These are phyloP conservation scores for Mallotus villosus DNA, from an alignment of 2,797 vertebrate genomes.

Conservation along the genomic window DNA sequence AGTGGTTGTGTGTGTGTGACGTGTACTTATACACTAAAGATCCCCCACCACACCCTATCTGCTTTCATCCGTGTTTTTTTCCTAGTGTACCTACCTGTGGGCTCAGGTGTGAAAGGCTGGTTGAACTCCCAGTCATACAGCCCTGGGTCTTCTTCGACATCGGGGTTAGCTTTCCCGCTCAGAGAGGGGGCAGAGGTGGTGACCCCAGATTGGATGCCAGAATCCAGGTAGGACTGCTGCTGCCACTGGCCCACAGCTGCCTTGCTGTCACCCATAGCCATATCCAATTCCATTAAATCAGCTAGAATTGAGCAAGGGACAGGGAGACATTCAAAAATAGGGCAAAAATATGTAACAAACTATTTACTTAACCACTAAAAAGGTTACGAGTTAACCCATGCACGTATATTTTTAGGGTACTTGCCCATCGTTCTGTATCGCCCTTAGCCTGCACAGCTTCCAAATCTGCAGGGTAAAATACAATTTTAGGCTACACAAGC, in stretches of 20 bases:
- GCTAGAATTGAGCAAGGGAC: slow-evolving; percentile 66
- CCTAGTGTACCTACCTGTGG: slow-evolving; percentile 71
- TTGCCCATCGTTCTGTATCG: slow-evolving; percentile 80
- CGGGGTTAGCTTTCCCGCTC: slow-evolving; percentile 96
- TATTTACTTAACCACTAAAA: background rate
- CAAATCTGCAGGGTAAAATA: slow-evolving; percentile 56
- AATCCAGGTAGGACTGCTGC: slow-evolving; percentile 97
- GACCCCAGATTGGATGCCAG: slow-evolving; percentile 97
- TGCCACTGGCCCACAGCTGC: slow-evolving; percentile 97
- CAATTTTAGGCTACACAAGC: slow-evolving; percentile 23
- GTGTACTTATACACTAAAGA: background rate
- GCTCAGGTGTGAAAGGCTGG: slow-evolving; percentile 94
- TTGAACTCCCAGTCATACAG: slow-evolving; percentile 98
- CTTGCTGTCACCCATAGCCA: slow-evolving; percentile 99
- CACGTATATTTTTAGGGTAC: slow-evolving; percentile 41
- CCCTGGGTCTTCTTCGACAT: slow-evolving; percentile 93
- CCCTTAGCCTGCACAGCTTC: slow-evolving; percentile 76
- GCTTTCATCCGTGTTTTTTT: background rate
- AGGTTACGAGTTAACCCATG: background rate
- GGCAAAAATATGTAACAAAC: background rate
- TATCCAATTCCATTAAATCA: slow-evolving; percentile 98
- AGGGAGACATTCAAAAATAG: background rate
- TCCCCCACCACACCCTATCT: background rate
- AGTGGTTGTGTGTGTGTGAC: background rate
- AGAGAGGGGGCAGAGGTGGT: slow-evolving; percentile 97